These are phyloP conservation scores for Drosophila anceps DNA, from an alignment of 2,888 invertebrate species.

Conservation along the genomic window DNA sequence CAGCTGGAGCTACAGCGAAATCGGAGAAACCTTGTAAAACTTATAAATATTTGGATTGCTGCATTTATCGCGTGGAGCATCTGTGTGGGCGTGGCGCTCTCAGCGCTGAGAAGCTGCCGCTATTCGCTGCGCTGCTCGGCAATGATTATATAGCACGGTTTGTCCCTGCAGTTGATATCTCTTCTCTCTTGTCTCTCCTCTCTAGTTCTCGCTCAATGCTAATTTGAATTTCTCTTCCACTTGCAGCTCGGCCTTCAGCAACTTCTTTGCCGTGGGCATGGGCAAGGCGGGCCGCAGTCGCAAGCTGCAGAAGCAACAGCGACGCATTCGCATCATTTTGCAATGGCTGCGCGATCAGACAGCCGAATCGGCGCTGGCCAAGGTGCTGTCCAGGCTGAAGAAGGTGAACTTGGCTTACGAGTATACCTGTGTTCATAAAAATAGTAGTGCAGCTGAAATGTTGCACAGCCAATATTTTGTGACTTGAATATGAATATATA, in stretches of 20 bases:
- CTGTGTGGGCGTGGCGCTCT: constrained; percentile 89
- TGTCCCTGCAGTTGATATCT: not conserved
- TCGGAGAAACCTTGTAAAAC: constrained; percentile 44
- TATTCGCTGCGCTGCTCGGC: constrained; percentile 93
- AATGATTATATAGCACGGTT: constrained; percentile 93
- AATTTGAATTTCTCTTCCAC: too few relatives aligned
- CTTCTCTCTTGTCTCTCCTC: not conserved
- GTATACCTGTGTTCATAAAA: too few relatives aligned
- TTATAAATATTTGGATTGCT: constrained; percentile 87
- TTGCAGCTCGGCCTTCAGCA: constrained; percentile 87
- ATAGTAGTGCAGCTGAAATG: too few relatives aligned
- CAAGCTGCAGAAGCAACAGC: constrained; percentile 87
- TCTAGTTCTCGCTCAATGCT: not conserved
- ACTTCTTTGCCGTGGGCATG: constrained; percentile 89
- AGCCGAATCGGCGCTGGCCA: constrained; percentile 89
- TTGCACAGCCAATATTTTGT: too few relatives aligned
- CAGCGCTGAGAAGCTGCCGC: constrained; percentile 89
- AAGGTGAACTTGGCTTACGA: constrained; percentile 80
- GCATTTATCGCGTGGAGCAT: constrained; percentile 90
- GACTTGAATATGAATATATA: too few relatives aligned
- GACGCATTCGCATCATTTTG: constrained; percentile 90
- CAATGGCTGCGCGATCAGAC: constrained; percentile 91
- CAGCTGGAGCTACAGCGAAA: rapidly evolving
- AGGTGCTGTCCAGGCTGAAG: constrained; percentile 88
- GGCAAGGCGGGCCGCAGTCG: constrained; percentile 78